These are phyloP conservation scores for Elegia similella DNA, from an alignment of 2,888 invertebrate genomes.

Conservation along the genomic window DNA sequence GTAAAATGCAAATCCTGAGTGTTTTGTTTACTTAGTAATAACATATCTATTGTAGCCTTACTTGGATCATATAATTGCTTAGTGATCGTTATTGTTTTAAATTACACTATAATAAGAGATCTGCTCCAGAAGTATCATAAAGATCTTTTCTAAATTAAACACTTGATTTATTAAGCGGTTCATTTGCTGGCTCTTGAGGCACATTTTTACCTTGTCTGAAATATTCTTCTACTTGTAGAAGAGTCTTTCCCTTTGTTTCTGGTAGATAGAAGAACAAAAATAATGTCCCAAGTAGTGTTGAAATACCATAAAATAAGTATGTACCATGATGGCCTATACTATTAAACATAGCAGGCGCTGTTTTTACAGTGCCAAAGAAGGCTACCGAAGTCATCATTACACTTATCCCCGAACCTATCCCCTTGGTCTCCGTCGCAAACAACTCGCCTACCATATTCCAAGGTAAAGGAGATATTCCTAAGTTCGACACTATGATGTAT, in stretches of 20 bases:
- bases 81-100: neutral
- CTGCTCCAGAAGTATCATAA: neutral
- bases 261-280: slow-evolving; percentile 83
- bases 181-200: neutral
- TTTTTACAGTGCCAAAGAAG: slow-evolving; percentile 86
- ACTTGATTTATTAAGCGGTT: slow-evolving; percentile 7
- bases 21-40: neutral
- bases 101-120: slow-evolving; percentile 6
- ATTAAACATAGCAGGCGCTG: slow-evolving; percentile 82
- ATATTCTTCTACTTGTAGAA: slow-evolving; percentile 84
- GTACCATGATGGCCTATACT: slow-evolving; percentile 81
- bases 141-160: neutral
- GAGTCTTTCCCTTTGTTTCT: slow-evolving; percentile 85
- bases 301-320: slow-evolving; percentile 83
- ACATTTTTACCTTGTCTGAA: slow-evolving; percentile 58
- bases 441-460: slow-evolving; percentile 90
- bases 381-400: slow-evolving; percentile 85
- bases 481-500: slow-evolving; percentile 82
- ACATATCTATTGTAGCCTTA: neutral
- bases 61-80: neutral
- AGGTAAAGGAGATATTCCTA: slow-evolving; percentile 85
- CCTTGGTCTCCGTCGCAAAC: slow-evolving; percentile 84
- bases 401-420: slow-evolving; percentile 85
- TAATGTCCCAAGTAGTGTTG: slow-evolving; percentile 82
- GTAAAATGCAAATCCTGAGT: neutral